A percentile compares a stretch with the other conserved stretches of the same genome.
Evolutionary conservation across 2,113 vertebrate species (phyloP).

Genomic region (Cromileptes altivelis): DNA sequence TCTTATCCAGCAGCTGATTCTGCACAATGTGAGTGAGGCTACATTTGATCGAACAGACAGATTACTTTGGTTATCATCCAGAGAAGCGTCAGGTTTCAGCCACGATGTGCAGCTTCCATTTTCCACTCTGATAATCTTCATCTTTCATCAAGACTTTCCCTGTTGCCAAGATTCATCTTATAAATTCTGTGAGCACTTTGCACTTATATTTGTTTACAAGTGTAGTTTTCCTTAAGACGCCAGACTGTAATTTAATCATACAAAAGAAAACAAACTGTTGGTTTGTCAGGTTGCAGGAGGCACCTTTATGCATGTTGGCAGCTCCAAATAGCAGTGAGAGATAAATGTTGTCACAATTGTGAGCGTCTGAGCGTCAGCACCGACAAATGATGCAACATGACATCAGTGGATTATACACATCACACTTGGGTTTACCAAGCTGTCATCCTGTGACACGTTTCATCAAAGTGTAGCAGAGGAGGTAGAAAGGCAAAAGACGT

Average conservation of each 20-base stretch:
- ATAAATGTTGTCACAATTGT: slow-evolving; percentile 37
- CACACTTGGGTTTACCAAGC: slow-evolving; percentile 44
- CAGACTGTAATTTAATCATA: slow-evolving; percentile 10
- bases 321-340: slow-evolving; percentile 28
- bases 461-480: slow-evolving; percentile 53
- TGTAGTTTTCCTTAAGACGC: slow-evolving; percentile 27
- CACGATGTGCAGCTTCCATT: slow-evolving; percentile 43
- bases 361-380: slow-evolving; percentile 26
- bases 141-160: slow-evolving; percentile 43
- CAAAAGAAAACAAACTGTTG: not conserved
- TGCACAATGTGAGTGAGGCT: slow-evolving; percentile 21
- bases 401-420: slow-evolving; percentile 43
- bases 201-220: slow-evolving; percentile 8
- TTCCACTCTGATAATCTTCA: slow-evolving; percentile 57
- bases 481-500: slow-evolving; percentile 24
- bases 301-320: not conserved
- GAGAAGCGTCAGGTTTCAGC: slow-evolving; percentile 39
- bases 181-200: slow-evolving; percentile 20
- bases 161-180: slow-evolving; percentile 18
- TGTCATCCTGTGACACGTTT: slow-evolving; percentile 56
- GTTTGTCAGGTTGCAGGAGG: slow-evolving; percentile 8
- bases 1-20: slow-evolving; percentile 34
- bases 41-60: slow-evolving; percentile 55
- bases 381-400: slow-evolving; percentile 47
- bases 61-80: slow-evolving; percentile 67